phyloP scores from a whole-genome alignment of 2,113 vertebrate species.

The Serilophus lunatus region DNA sequence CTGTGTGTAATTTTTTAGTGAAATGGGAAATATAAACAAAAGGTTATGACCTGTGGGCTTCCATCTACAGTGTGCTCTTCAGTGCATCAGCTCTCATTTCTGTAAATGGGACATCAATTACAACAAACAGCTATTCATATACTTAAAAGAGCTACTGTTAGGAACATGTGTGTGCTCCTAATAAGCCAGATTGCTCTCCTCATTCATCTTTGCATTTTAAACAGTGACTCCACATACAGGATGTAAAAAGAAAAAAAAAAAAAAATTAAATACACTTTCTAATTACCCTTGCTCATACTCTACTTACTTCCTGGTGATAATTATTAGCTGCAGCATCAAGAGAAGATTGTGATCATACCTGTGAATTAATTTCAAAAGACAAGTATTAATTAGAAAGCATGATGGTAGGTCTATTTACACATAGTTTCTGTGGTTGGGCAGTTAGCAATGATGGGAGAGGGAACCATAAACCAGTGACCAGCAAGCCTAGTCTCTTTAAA shows the following conservation, averaged over 20 bases:
- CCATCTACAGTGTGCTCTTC: background rate
- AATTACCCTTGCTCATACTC: background rate
- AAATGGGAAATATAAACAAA: background rate
- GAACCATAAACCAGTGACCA: background rate
- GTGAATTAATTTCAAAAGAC: slow-evolving; percentile 9
- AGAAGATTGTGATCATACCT: background rate
- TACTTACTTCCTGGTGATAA: background rate
- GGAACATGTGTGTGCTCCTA: background rate
- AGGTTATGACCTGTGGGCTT: background rate
- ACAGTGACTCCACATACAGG: background rate
- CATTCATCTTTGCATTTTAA: background rate
- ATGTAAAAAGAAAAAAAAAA: background rate
- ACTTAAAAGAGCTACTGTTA: background rate
- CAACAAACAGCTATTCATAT: background rate
- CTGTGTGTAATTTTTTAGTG: background rate
- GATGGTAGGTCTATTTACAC: background rate
- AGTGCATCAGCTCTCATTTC: background rate
- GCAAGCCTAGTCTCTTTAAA: background rate
- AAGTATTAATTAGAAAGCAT: background rate
- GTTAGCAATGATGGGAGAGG: background rate
- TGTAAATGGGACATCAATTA: background rate
- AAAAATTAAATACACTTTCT: background rate
- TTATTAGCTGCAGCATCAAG: background rate
- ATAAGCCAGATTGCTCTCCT: background rate
- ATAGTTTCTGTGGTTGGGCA: background rate